Evolutionary conservation across 2,888 invertebrate species (phyloP), one percentile per base, ranked within the genome.

Genomic region (Trimorus sp.): DNA sequence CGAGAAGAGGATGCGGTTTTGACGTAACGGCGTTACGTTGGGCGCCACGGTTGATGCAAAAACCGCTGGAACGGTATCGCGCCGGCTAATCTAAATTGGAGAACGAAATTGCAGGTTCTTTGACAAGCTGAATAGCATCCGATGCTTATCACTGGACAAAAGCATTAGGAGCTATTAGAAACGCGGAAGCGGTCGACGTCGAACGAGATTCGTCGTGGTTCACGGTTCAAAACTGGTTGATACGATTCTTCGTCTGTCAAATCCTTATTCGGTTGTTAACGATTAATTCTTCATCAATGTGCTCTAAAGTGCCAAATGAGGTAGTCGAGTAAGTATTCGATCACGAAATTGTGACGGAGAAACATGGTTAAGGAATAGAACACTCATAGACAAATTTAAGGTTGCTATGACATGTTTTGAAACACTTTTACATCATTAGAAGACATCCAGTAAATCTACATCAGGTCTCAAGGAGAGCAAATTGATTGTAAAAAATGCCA

Each of bases 41-140:
- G 56, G 40, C 59, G 37, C 49, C 59, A 53, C 38, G 11, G 26
- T 56, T 51, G 69, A 53, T 75, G 65, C 45, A 54, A 73, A 74
- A 58, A 68, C 14, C 11, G 38, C 7, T 11, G 65, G 65, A 58
- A 59, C 54, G 58, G 65, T 79, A 79, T 79, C 79, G 37, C 63
- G 40, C 26, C 54, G 70, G 49, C 59, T 75, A 70, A 79, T 79
- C 79, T 79, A 74, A 79, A 79, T 79, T 79, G 70, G 69, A 74
- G 56, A 75, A 75, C 79, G 48, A 79, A 75, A 79, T 75, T 70
- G 70, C 59, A 74, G 74, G 79, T 66, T 79, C 73, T 75, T 74
- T 75, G 79, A 75, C 75, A 79, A 74, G 70, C 69, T 75, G 54
- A 75, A 75, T 80, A 75, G 53, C 75, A 80, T 80, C 79, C 74